Conservation (phyloP, 2,888 invertebrate species). For the Rhamphomyia laevipes region DNA sequence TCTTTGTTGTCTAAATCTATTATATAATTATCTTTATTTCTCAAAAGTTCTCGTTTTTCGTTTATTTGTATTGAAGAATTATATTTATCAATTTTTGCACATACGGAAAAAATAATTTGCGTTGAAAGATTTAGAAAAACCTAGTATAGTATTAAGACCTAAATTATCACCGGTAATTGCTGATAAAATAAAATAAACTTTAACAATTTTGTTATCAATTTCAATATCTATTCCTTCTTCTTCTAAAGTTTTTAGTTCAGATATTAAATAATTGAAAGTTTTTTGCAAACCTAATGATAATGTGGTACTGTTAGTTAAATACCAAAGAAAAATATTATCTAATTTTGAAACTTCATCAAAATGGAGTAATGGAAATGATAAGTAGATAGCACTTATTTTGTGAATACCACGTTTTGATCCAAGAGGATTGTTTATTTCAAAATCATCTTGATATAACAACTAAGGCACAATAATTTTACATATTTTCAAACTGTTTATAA, state of each 20-base stretch:
- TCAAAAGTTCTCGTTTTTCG: too few relatives aligned
- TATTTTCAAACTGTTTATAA: not conserved
- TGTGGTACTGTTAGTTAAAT: not conserved
- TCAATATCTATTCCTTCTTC: not conserved
- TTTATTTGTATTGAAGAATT: not conserved
- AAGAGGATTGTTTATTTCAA: slow-evolving; percentile 8
- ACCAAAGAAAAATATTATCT: slow-evolving; percentile 1
- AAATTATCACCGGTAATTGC: not conserved
- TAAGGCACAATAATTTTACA: slow-evolving; percentile 6
- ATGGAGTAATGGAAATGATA: too few relatives aligned
- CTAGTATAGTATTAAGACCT: not conserved
- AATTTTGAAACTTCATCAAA: not conserved
- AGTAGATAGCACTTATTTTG: not conserved
- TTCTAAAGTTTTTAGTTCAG: not conserved
- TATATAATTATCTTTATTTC: not conserved
- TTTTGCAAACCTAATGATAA: not conserved
- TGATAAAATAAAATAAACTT: not conserved
- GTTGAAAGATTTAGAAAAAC: not conserved
- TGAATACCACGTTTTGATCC: slow-evolving; percentile 1
- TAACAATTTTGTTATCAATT: not conserved
- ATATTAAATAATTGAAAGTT: not conserved
- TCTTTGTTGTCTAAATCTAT: not conserved
- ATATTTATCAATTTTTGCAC: not conserved
- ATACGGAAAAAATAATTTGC: not conserved
- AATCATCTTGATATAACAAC: slow-evolving; percentile 9